Evolutionary conservation across 2,113 vertebrate species (phyloP).

Genomic region (Stegastes partitus): DNA sequence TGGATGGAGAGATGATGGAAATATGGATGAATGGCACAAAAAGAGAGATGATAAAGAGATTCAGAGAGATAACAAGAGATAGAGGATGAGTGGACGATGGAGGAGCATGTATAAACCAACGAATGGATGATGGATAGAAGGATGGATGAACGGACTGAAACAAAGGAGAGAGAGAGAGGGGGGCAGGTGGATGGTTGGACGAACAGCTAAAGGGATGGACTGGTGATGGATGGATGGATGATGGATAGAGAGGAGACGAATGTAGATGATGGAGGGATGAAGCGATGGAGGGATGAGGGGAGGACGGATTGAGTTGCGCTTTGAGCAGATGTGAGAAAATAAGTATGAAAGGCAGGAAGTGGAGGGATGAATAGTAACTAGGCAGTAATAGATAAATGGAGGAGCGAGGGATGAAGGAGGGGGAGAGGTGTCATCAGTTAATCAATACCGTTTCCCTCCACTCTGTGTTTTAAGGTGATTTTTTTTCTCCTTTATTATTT

Average conservation of each 20-base stretch:
- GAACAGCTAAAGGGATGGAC: background rate
- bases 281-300: background rate
- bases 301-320: background rate
- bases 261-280: background rate
- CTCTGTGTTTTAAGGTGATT: slow-evolving; percentile 63
- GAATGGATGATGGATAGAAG: too few species aligned
- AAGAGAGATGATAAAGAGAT: too few species aligned
- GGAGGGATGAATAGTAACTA: slow-evolving; percentile 8
- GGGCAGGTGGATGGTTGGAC: too few species aligned
- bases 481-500: slow-evolving; percentile 64
- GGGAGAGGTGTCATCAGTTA: slow-evolving; percentile 60
- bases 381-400: slow-evolving; percentile 24
- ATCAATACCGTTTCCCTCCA: slow-evolving; percentile 66
- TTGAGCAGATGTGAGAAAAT: background rate
- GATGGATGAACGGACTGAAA: background rate
- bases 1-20: too few species aligned
- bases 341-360: slow-evolving; percentile 7
- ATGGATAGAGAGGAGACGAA: background rate
- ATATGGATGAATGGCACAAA: too few species aligned
- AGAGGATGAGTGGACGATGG: too few species aligned
- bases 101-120: too few species aligned
- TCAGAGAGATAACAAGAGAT: too few species aligned
- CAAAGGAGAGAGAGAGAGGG: too few species aligned
- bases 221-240: slow-evolving; percentile 1
- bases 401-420: slow-evolving; percentile 25